Conservation (phyloP, 2,797 vertebrate genomes). For the Hafferia zeledoni region DNA sequence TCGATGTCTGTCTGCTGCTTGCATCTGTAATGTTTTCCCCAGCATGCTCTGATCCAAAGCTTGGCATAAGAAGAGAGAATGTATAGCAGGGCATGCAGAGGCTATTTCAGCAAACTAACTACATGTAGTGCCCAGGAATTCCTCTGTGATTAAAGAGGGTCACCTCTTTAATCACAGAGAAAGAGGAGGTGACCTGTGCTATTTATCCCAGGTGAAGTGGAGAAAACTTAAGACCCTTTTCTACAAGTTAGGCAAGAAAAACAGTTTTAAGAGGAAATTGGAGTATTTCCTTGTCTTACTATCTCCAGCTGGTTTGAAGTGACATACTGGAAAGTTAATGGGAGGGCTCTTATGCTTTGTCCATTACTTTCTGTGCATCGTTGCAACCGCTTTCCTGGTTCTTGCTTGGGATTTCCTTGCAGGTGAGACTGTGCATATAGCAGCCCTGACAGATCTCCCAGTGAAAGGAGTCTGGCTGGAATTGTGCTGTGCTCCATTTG, state of each 20-base stretch:
- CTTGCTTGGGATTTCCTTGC: neutral
- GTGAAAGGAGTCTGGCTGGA: neutral
- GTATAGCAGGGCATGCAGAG: neutral
- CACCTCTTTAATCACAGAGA: too few species aligned
- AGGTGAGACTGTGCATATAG: neutral
- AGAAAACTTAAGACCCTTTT: neutral
- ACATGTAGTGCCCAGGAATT: neutral
- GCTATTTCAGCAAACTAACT: neutral
- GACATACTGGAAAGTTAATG: neutral
- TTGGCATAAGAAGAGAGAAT: neutral
- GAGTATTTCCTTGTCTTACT: neutral
- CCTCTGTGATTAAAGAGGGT: neutral
- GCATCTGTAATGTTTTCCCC: neutral
- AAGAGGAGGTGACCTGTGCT: too few species aligned
- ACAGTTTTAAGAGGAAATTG: neutral
- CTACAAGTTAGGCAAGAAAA: neutral
- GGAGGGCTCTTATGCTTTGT: neutral
- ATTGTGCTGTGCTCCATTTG: neutral
- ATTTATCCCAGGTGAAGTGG: neutral
- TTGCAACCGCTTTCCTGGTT: accelerated
- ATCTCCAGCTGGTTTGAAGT: neutral
- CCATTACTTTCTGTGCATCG: neutral
- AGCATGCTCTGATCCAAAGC: neutral
- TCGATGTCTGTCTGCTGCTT: neutral
- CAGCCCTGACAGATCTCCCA: neutral